Evolutionary conservation across 2,113 vertebrate species (phyloP).

Genomic region (Periophthalmodon schlosseri): DNA sequence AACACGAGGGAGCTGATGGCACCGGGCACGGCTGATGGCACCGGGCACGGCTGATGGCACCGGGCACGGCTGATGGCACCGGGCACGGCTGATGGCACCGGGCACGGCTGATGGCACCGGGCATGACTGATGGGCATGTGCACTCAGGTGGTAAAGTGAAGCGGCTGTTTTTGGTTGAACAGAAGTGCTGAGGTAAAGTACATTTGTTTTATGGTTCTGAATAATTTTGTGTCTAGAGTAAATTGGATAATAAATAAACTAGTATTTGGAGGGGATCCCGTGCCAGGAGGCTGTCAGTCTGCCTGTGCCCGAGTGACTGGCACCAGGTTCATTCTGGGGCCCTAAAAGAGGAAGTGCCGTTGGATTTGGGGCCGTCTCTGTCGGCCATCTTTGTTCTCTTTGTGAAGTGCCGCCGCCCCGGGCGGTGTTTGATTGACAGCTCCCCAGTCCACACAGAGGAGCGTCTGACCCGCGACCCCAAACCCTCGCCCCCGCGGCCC

Average conservation of each 20-base stretch:
- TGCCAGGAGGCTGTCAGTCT: conserved; percentile 66
- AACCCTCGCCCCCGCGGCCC: conserved; percentile 70
- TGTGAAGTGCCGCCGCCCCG: conserved; percentile 63
- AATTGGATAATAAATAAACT: conserved; percentile 19
- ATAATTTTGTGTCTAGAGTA: conserved; percentile 16
- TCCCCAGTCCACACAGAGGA: conserved; percentile 73
- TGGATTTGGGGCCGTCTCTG: conserved; percentile 69
- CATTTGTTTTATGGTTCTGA: background rate
- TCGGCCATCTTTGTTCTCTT: conserved; percentile 79
- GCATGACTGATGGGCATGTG: too few relatives aligned
- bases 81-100: too few relatives aligned
- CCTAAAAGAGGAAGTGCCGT: conserved; percentile 70
- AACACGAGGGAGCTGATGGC: conserved; percentile 43
- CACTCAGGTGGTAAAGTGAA: conserved; percentile 35
- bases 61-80: too few relatives aligned
- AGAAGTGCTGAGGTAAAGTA: conserved; percentile 44
- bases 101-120: too few relatives aligned
- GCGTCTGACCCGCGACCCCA: conserved; percentile 74
- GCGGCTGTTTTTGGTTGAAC: conserved; percentile 18
- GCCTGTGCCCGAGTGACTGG: conserved; percentile 66
- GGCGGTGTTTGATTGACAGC: conserved; percentile 76
- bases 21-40: background rate
- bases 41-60: conserved; percentile 41
- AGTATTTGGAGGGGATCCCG: conserved; percentile 43
- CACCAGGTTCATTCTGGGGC: conserved; percentile 67